These are phyloP conservation scores for Folsomia candida DNA, from an alignment of 2,888 invertebrate genomes.

Conservation along the genomic window DNA sequence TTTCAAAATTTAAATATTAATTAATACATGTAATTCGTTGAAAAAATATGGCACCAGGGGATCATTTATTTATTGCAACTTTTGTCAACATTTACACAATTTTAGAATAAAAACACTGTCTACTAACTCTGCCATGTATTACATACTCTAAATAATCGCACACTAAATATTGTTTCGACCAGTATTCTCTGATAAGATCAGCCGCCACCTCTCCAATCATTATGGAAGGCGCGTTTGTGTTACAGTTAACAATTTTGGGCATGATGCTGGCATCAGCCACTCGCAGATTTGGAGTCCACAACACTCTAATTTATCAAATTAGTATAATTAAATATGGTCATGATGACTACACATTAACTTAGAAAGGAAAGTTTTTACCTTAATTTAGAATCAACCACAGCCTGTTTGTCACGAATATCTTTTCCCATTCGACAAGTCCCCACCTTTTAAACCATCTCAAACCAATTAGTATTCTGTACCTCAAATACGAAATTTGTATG, in stretches of 20 bases:
- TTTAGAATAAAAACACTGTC: slow-evolving; percentile 18
- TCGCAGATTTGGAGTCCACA: slow-evolving; percentile 10
- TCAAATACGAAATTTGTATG: background rate
- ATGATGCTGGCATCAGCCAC: slow-evolving; percentile 24
- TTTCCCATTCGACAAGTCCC: slow-evolving; percentile 27
- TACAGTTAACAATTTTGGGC: slow-evolving; percentile 20
- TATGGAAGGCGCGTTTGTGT: slow-evolving; percentile 24
- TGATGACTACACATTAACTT: background rate
- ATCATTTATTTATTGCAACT: too few relatives aligned
- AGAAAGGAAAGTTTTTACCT: slow-evolving; percentile 8
- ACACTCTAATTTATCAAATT: slow-evolving; percentile 15
- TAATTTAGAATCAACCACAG: slow-evolving; percentile 27
- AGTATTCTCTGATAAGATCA: slow-evolving; percentile 12
- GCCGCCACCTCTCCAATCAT: slow-evolving; percentile 18
- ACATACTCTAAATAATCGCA: slow-evolving; percentile 5
- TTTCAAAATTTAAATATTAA: too few relatives aligned
- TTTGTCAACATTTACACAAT: too few relatives aligned
- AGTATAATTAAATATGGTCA: background rate
- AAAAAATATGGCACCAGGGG: too few relatives aligned
- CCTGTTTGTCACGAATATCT: background rate
- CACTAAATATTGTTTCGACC: slow-evolving; percentile 26
- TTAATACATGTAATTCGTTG: too few relatives aligned
- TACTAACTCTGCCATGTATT: background rate
- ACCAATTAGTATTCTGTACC: background rate
- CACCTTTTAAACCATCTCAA: background rate